phyloP scores from a whole-genome alignment of 2,113 vertebrate species.

The Odocoileus virginianus region DNA sequence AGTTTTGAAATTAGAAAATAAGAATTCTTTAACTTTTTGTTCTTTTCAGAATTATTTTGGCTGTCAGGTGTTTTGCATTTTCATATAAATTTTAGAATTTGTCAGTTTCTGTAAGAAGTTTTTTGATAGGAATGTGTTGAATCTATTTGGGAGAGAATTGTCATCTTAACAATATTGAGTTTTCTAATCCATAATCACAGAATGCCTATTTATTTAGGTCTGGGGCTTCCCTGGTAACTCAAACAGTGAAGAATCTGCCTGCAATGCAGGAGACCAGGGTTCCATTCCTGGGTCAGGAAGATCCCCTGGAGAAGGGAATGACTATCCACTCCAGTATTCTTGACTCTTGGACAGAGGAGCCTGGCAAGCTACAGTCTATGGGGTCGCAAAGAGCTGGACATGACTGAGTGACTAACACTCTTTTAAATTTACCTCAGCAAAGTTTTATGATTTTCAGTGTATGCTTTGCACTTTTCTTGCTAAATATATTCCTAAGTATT shows the following conservation, averaged over 20 bases:
- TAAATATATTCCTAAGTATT: not conserved
- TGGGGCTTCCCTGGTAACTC: not conserved
- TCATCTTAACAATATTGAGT: not conserved
- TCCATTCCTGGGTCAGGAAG: not conserved
- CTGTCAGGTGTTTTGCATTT: not conserved
- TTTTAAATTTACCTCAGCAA: not conserved
- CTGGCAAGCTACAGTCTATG: not conserved
- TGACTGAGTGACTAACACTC: not conserved
- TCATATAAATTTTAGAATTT: not conserved
- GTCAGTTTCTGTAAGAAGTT: not conserved
- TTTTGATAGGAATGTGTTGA: not conserved
- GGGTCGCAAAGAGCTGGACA: fast-evolving
- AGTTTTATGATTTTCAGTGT: not conserved
- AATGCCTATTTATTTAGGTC: not conserved
- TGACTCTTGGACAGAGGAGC: not conserved
- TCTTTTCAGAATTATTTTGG: not conserved
- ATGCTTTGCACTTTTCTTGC: not conserved
- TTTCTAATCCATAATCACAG: not conserved
- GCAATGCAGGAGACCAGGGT: not conserved
- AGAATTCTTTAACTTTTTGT: not conserved
- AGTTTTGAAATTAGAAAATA: not conserved
- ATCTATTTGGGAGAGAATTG: not conserved
- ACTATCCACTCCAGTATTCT: not conserved
- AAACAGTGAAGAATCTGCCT: not conserved
- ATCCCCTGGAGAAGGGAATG: not conserved